Evolutionary conservation across 2,797 vertebrate genomes (phyloP).

Genomic region (Scolopax bukidnonensis): DNA sequence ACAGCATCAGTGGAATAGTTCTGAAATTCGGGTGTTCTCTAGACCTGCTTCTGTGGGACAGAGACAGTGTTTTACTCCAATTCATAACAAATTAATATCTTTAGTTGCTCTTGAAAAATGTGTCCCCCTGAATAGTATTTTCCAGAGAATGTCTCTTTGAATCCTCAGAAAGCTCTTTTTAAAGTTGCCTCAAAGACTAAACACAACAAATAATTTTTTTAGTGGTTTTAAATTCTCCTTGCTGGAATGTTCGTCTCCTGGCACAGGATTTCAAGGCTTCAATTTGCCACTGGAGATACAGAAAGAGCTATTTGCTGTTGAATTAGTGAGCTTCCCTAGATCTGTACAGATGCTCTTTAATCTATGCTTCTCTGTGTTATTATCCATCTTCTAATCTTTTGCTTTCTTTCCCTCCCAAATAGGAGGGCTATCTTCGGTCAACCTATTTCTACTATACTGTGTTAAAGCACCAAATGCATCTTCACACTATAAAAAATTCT

Average conservation of each 20-base stretch:
- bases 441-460: not conserved
- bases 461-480: not conserved
- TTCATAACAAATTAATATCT: not conserved
- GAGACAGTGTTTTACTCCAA: not conserved
- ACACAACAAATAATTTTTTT: not conserved
- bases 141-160: not conserved
- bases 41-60: not conserved
- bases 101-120: not conserved
- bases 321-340: not conserved
- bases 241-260: not conserved
- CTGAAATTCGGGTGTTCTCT: not conserved
- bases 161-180: not conserved
- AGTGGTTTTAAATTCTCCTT: not conserved
- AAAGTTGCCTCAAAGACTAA: not conserved
- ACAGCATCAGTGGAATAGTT: not conserved
- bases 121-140: not conserved
- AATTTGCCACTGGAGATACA: not conserved
- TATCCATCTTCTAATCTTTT: not conserved
- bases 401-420: not conserved
- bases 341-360: not conserved
- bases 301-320: not conserved
- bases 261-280: not conserved
- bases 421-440: not conserved
- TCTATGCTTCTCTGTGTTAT: not conserved
- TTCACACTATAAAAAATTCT: not conserved